Evolutionary conservation across 2,888 invertebrate species (phyloP).

Genomic region (Thyatira batis): DNA sequence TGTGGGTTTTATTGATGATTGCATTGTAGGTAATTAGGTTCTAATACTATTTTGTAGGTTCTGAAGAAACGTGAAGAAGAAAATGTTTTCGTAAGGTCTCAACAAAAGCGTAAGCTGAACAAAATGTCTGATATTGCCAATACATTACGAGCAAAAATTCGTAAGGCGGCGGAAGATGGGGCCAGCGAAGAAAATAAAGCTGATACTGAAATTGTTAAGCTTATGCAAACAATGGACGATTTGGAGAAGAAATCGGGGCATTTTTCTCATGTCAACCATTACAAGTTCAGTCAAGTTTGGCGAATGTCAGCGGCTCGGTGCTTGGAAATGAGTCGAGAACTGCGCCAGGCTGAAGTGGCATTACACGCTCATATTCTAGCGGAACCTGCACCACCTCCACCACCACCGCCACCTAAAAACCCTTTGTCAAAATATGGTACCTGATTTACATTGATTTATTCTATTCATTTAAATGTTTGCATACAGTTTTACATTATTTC

Average conservation of each 20-base stretch:
- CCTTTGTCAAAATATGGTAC: slow-evolving; percentile 60
- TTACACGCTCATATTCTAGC: slow-evolving; percentile 72
- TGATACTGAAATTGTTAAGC: slow-evolving; percentile 85
- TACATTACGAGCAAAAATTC: slow-evolving; percentile 84
- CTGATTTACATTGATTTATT: not conserved
- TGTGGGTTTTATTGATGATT: not conserved
- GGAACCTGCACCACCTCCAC: slow-evolving; percentile 66
- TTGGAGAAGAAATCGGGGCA: slow-evolving; percentile 87
- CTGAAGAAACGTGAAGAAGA: slow-evolving; percentile 94
- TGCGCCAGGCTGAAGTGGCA: slow-evolving; percentile 64
- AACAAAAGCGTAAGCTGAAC: slow-evolving; percentile 89
- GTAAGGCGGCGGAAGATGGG: slow-evolving; percentile 85
- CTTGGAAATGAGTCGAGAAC: slow-evolving; percentile 40
- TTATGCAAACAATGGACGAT: slow-evolving; percentile 86
- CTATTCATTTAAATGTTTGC: slow-evolving; percentile 25
- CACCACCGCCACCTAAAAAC: slow-evolving; percentile 54
- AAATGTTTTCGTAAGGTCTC: slow-evolving; percentile 89
- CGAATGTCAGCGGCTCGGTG: slow-evolving; percentile 65
- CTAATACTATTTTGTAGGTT: slow-evolving; percentile 62
- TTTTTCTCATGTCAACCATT: slow-evolving; percentile 85
- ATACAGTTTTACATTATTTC: slow-evolving; percentile 1
- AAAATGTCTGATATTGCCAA: slow-evolving; percentile 89
- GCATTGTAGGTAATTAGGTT: not conserved
- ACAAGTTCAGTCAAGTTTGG: slow-evolving; percentile 81
- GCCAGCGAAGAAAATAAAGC: slow-evolving; percentile 85